A percentile compares a stretch with the other conserved stretches of the same genome.
These are phyloP conservation scores for Hippopotamyrus pictus DNA, from an alignment of 2,797 vertebrate species.

Conservation along the genomic window DNA sequence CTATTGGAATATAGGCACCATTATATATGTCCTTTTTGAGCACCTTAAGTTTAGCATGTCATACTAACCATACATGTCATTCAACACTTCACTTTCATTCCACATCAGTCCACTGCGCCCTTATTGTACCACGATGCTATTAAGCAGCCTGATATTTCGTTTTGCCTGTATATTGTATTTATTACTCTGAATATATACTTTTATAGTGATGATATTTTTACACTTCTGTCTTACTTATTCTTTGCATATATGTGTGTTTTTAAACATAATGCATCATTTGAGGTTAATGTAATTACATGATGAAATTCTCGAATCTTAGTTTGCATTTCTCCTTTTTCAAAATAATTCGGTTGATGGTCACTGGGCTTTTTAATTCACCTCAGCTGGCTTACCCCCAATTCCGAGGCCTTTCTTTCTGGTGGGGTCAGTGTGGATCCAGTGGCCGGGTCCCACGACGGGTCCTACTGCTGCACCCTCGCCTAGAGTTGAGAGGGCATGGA, in stretches of 20 bases:
- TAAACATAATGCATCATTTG: not conserved
- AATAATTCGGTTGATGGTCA: not conserved
- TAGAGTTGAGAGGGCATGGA: slow-evolving; percentile 47
- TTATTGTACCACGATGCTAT: not conserved
- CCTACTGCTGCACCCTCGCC: slow-evolving; percentile 65
- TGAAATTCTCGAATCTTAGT: not conserved
- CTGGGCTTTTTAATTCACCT: not conserved
- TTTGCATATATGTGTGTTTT: not conserved
- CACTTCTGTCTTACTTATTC: not conserved
- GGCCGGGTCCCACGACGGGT: slow-evolving; percentile 78
- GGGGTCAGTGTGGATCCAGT: slow-evolving; percentile 71
- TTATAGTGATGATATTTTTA: not conserved
- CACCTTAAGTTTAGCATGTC: not conserved
- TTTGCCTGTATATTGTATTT: not conserved
- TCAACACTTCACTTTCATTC: not conserved
- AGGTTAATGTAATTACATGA: not conserved
- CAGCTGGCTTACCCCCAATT: slow-evolving; percentile 57
- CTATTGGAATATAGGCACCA: not conserved
- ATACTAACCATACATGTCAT: not conserved
- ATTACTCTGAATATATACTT: not conserved
- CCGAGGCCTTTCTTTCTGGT: slow-evolving; percentile 89
- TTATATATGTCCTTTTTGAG: not conserved
- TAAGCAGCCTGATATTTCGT: not conserved
- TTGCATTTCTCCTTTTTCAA: not conserved
- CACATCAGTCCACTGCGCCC: not conserved